Evolutionary conservation across 2,888 invertebrate genomes (phyloP), one percentile per base, ranked within the genome.

Genomic region (Tanytarsus gracilentus): DNA sequence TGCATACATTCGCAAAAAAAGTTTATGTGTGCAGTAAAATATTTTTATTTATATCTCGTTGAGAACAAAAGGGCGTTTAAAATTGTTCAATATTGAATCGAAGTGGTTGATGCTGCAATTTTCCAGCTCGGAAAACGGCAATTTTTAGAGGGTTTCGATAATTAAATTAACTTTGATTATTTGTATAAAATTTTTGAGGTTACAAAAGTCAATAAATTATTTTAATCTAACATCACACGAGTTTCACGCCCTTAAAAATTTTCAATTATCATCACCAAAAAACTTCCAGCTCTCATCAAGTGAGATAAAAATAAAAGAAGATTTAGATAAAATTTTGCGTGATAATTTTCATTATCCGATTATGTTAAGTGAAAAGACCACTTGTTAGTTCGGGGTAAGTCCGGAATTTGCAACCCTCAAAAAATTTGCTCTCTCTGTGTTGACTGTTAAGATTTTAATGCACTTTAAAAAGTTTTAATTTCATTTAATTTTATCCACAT

Each of bases 361-460:
- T 78, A 78, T 59, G 77, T 75, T 76, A 78, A 78, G 77, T 77
- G 78, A 78, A 77, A 77, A 78, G 76, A 77, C 77, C 78, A 77
- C 77, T 78, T 77, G 77, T 69, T 77, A 76, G 63, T 56, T 44
- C 40, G 56, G 62, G 50, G 44, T 40, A 25, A 14, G n/a, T 40
- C 14, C 21, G 14, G 4, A 61, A 51, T 50, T 61, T 61, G 67
- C 68, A 44, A 16, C 16, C 66, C 65, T 67, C 68, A 67, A 68
- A 68, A 68, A 69, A 68, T 67, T 69, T 66, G 66, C 67, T 67
- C 68, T 68, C 67, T 66, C 66, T 1, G 16, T n/a, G n/a, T n/a
- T n/a, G n/a, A n/a, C n/a, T n/a, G n/a, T n/a, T n/a, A n/a, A n/a
- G n/a, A n/a, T n/a, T n/a, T n/a, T n/a, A n/a, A n/a, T n/a, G n/a